These are phyloP conservation scores for Drosophila nebulosa DNA, from an alignment of 1,140 invertebrate species.

Conservation along the genomic window DNA sequence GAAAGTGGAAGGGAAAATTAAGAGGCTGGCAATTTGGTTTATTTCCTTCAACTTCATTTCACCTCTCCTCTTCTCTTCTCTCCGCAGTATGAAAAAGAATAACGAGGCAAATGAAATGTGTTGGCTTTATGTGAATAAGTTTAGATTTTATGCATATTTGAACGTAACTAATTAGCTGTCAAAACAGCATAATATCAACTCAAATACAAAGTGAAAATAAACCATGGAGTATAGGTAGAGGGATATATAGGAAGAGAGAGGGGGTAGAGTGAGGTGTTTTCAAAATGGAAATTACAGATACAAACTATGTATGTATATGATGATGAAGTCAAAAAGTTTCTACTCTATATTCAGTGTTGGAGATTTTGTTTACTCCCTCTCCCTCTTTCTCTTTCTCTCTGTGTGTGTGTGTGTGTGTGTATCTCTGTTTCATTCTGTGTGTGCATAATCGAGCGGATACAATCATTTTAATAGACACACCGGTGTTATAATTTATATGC, in stretches of 20 bases:
- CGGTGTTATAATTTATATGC: constrained; percentile 80
- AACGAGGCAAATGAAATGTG: constrained; percentile 36
- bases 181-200: constrained; percentile 70
- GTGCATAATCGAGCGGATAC: constrained; percentile 81
- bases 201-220: constrained; percentile 32
- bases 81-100: constrained; percentile 19
- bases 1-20: not conserved
- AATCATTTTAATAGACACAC: constrained; percentile 81
- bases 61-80: not conserved
- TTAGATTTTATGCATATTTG: constrained; percentile 22
- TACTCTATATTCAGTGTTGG: constrained; percentile 1
- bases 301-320: not conserved
- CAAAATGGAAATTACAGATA: constrained; percentile 19
- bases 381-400: not conserved
- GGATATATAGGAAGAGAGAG: constrained; percentile 11
- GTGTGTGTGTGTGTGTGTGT: not conserved
- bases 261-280: not conserved
- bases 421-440: constrained; percentile 21
- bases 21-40: not conserved
- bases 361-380: not conserved
- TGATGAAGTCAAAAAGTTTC: constrained; percentile 62
- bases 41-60: not conserved
- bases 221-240: constrained; percentile 18
- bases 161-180: constrained; percentile 76
- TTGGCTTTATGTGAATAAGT: constrained; percentile 2